These are phyloP conservation scores for Nasua narica DNA, from an alignment of 2,797 vertebrate genomes.

Conservation along the genomic window DNA sequence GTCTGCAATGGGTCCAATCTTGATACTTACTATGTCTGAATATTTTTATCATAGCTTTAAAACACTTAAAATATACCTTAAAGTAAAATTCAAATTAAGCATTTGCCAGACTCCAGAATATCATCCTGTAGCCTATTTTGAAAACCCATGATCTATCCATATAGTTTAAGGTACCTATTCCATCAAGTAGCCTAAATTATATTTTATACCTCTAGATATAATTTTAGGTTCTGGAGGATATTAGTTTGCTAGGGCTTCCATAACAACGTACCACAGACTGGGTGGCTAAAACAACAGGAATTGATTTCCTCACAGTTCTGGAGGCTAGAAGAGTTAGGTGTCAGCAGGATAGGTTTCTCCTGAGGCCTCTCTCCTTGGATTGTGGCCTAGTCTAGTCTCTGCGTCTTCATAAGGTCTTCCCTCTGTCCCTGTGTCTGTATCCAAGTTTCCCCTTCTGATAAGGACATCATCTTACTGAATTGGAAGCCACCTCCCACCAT, in stretches of 20 bases:
- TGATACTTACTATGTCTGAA: not conserved
- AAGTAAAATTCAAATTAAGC: not conserved
- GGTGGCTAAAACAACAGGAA: not conserved
- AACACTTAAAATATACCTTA: constrained; percentile 8
- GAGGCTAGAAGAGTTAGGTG: not conserved
- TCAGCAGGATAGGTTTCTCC: not conserved
- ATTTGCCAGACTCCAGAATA: not conserved
- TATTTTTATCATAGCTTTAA: not conserved
- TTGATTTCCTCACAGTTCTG: not conserved
- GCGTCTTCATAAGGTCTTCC: not conserved
- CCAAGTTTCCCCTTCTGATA: not conserved
- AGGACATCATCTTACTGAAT: not conserved
- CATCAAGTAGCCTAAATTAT: not conserved
- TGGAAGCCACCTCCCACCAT: not conserved
- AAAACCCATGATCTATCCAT: not conserved
- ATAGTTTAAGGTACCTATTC: not conserved
- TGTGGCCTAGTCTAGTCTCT: not conserved
- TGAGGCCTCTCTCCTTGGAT: not conserved
- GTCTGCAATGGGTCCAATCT: not conserved
- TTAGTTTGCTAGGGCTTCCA: not conserved
- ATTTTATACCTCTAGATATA: not conserved
- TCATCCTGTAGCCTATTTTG: not conserved
- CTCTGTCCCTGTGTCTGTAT: not conserved
- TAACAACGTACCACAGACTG: not conserved
- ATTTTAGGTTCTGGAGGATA: not conserved